Evolutionary conservation across 2,888 invertebrate species (phyloP), one percentile per base, ranked within the genome.

Genomic region (Acronicta alni): DNA sequence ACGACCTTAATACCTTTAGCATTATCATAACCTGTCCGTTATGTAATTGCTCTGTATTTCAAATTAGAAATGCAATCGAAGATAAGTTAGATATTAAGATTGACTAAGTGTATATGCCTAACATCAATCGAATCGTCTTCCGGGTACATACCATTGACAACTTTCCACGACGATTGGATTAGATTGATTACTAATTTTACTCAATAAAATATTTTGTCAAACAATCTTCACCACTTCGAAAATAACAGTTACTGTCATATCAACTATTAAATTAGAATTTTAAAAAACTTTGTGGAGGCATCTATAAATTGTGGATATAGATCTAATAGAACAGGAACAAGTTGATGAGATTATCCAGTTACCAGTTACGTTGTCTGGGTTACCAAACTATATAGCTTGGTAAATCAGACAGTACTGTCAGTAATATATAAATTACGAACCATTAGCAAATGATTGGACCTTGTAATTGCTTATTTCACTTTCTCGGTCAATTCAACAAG

Each of bases 1-100:
- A 58, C 51, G 75, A 66, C 76, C 70, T 48, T 78, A 77, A 78
- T 77, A 58, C 64, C 59, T 51, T 54, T 46, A 17, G 45, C 44
- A 77, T 75, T 77, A 74, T 63, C 74, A 74, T 77, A 75, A 77
- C 77, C 46, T 63, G 75, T 67, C 52, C 65, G 57, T 75, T 75
- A 74, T 48, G 63, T 77, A 74, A 75, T 71, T 71, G 67, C 56
- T 71, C 65, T 63, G 69, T 74, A 62, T 45, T 58, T 66, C 7
- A 30, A 72, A 61, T 72, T 71, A 69, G 62, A 69, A 67, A 77
- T 77, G 64, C 57, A 67, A 67, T 74, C 59, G 47, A 39, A 61
- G 71, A 71, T 77, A 70, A 64, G 57, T 44, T 39, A 64, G 64
- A 73, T 76, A 48, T 44, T 46, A 18, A 58, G 77, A 75, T 77